These are phyloP conservation scores for Coregonus ussuriensis DNA, from an alignment of 2,797 vertebrate species.

Conservation along the genomic window DNA sequence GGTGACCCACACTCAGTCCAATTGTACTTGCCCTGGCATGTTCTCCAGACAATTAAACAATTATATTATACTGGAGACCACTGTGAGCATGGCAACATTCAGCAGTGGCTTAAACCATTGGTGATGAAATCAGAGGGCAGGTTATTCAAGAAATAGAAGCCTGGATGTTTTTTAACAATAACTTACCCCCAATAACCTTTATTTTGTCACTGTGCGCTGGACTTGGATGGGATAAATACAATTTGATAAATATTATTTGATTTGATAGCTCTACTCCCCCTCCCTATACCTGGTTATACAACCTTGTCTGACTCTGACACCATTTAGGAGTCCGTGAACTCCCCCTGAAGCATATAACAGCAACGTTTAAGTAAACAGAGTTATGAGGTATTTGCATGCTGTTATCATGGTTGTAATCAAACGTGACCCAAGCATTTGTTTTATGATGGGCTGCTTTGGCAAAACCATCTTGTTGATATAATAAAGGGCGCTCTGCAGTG, in stretches of 20 bases:
- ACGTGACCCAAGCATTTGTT: slow-evolving; percentile 21
- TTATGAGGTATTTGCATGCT: not conserved
- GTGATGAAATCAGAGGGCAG: not conserved
- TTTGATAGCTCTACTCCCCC: not conserved
- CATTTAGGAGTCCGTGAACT: not conserved
- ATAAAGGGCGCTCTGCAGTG: slow-evolving; percentile 1
- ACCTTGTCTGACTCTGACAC: not conserved
- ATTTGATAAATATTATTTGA: no score
- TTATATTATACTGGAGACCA: not conserved
- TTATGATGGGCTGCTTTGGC: slow-evolving; percentile 18
- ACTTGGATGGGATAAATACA: slow-evolving; percentile 9
- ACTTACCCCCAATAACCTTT: no score
- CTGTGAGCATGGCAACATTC: not conserved
- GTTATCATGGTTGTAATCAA: not conserved
- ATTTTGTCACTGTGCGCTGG: not conserved
- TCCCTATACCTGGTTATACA: not conserved
- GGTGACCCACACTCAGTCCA: not conserved
- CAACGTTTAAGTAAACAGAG: not conserved
- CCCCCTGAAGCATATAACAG: not conserved
- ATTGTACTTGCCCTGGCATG: slow-evolving; percentile 16
- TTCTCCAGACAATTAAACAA: slow-evolving; percentile 6
- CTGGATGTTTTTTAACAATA: not conserved
- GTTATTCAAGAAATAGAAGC: not conserved
- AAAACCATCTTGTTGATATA: slow-evolving; percentile 7
- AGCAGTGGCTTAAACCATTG: not conserved